Base-by-base conservation (phyloP, 1,140 invertebrate species). In the Ips nitidus region DNA sequence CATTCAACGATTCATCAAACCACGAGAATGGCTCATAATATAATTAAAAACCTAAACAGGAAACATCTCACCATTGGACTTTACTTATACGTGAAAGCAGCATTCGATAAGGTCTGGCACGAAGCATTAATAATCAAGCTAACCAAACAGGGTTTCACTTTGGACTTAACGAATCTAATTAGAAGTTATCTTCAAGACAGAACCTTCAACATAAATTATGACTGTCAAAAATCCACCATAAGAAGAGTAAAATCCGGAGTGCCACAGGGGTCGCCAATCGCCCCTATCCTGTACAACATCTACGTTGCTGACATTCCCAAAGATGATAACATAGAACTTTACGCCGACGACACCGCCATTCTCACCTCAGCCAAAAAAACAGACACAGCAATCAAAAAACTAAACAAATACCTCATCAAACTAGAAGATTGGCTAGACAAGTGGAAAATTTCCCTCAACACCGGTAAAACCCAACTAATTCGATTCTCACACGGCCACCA, bases 21-120 rank as follows among this genome's bases (percentile, higher is more conserved):
- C 5, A 22, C 5, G 1, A 52, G 43, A 41, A 50, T 56, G 4
- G 6, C 65, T 7, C 42, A 66, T 22, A 3, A 41, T 4, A 36
- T 40, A 1, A 45, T 40, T 41, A 52, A 3, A 1, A 22, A 43
- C 3, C n/a, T 66, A 37, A 45, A 59, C 37, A 57, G 56, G 22
- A 39, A 61, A 42, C 60, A 43, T 45, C 2, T 56, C 45, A 56
- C 66, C 38, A 42, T n/a, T 2, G 5, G 50, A 39, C 4, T 63
- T 47, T 6, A 36, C 8, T 43, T 69, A 38, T 56, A 68, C 50
- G 43, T 61, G 4, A 45, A 69, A 36, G 63, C 62, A 45, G 67
- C 67, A 22, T 63, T 63, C 39, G 67, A 69, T 38, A 69, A 52
- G 7, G 52, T 70, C 36, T 70, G 68, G 61, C 52, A 56, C 38